Percentiles rank a stretch among this genome's conserved stretches.
Conservation (phyloP, 2,888 invertebrate species). For the Prosapia bicincta region DNA sequence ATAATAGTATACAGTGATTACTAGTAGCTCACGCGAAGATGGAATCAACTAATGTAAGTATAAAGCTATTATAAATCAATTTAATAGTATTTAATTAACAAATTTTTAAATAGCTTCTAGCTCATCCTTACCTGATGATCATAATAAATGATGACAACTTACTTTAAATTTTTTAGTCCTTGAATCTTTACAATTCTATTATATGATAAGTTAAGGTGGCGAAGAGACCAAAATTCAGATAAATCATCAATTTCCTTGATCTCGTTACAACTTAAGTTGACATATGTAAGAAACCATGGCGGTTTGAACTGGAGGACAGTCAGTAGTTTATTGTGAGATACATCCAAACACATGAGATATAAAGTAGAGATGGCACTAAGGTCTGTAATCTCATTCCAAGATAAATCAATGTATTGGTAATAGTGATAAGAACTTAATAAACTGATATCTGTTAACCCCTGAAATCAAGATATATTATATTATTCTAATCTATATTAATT, state of each 20-base stretch:
- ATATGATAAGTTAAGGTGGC: slow-evolving; percentile 57
- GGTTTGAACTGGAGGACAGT: slow-evolving; percentile 35
- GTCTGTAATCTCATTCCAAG: slow-evolving; percentile 53
- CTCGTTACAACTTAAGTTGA: slow-evolving; percentile 57
- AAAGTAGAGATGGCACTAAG: slow-evolving; percentile 53
- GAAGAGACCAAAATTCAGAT: slow-evolving; percentile 58
- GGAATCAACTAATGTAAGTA: too few species aligned
- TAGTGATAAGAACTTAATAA: slow-evolving; percentile 54
- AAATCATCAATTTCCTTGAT: slow-evolving; percentile 54
- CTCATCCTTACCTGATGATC: too few species aligned
- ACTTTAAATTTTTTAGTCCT: slow-evolving; percentile 55
- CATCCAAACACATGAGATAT: slow-evolving; percentile 57
- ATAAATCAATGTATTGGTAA: slow-evolving; percentile 58
- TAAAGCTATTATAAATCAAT: too few species aligned
- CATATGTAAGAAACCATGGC: slow-evolving; percentile 59
- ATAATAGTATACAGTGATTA: too few species aligned
- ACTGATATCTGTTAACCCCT: slow-evolving; percentile 51
- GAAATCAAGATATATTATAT: slow-evolving; percentile 32
- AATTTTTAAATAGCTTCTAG: too few species aligned
- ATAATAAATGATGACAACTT: too few species aligned
- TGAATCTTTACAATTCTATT: slow-evolving; percentile 56
- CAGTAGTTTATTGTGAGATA: slow-evolving; percentile 53
- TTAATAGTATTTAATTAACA: too few species aligned
- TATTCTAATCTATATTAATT: background rate
- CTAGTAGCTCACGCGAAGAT: too few species aligned